These are phyloP conservation scores for Pristionchus fissidentatus DNA, from an alignment of 2,888 invertebrate species.

Conservation along the genomic window DNA sequence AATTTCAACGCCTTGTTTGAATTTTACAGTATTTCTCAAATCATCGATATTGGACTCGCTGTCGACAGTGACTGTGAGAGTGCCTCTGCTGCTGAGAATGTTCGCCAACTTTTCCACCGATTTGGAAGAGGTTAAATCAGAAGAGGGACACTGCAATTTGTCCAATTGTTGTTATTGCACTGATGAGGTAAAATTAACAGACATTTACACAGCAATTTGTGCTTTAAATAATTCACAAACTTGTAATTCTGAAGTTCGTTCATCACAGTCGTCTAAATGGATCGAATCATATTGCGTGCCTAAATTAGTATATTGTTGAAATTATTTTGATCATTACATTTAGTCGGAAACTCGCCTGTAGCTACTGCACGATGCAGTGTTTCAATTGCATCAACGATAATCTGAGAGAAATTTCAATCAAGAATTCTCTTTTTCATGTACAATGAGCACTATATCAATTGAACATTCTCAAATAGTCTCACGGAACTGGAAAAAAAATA, in stretches of 20 bases:
- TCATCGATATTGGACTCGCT: not conserved
- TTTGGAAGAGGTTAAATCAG: not conserved
- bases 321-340: not conserved
- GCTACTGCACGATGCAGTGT: no score
- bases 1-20: not conserved
- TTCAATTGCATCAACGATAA: no score
- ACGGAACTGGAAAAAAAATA: no score
- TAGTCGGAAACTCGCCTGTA: no score
- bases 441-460: no score
- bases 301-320: not conserved
- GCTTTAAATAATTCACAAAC: not conserved
- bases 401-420: no score
- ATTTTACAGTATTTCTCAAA: not conserved
- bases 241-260: not conserved
- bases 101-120: no score
- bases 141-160: not conserved
- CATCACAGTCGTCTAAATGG: not conserved
- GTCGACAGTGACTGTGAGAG: not conserved
- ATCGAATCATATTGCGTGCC: constrained; percentile 9
- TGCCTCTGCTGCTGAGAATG: not conserved
- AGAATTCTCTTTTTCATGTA: no score
- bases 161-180: not conserved
- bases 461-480: no score
- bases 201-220: not conserved
- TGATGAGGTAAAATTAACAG: no score